Base-by-base conservation (phyloP, 2,113 vertebrate genomes). In the Mixornis gularis region DNA sequence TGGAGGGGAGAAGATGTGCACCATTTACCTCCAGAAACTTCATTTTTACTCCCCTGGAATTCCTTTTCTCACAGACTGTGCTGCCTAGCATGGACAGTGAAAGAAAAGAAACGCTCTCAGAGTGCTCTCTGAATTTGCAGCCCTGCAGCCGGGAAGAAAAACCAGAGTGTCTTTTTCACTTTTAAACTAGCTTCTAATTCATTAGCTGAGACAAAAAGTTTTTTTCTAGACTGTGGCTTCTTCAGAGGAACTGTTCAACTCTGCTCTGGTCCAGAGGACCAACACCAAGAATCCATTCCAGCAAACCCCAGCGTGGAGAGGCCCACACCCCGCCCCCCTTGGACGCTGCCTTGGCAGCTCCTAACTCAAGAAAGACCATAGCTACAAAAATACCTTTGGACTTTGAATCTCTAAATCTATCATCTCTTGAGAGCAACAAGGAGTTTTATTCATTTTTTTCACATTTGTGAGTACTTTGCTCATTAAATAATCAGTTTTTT, bases 91-190 rank as follows among this genome's bases (percentile, higher is more conserved):
- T 0, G 0, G 30, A 41, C 30, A 52, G 59, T 2, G 1, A 63
- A n/a, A 52, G 24, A 52, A 52, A 52, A 17, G 10, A 38, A 43
- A 52, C 13, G 18, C 14, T n/a, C 58, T 27, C 27, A 41, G 48
- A 43, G 29, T 27, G 13, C 36, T 40, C 29, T 51, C 0, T 0
- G 17, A 51, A 15, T 43, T 34, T 0, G 1, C 48, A 63, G 36
- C 18, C 18, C 2, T 41, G 18, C 16, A 77, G 58, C 7, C 0
- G 2, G 13, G 8, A 52, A 51, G 24, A 17, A 14, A 62, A 34
- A 22, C 21, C 0, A 1, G 10, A 26, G 43, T 20, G 24, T 43
- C 18, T 43, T 51, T 52, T 41, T 52, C 41, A 52, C 30, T 63
- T 52, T 78, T 22, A 52, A 52, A 43, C 24, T 34, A 43, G 48